Percentiles rank a stretch among this genome's conserved stretches.
Evolutionary conservation across 2,888 invertebrate genomes (phyloP).

Genomic region (Tipula confusa): DNA sequence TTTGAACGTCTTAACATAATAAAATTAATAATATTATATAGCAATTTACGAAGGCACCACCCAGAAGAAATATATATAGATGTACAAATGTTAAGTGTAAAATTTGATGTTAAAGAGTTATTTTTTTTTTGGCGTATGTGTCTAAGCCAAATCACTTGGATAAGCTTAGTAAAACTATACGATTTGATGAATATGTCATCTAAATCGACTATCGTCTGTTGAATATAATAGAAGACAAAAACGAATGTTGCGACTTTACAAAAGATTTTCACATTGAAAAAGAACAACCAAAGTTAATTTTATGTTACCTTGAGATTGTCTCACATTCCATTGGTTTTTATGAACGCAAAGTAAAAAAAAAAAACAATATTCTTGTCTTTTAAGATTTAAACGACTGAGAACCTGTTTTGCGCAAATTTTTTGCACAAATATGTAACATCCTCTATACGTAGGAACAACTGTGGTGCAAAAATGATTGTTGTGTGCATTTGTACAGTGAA

Average conservation of each 20-base stretch:
- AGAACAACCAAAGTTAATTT: background rate
- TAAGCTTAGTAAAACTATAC: too few relatives aligned
- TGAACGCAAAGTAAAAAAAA: background rate
- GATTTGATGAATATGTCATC: too few relatives aligned
- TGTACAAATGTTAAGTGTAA: background rate
- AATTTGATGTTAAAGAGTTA: background rate
- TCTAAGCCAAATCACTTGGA: too few relatives aligned
- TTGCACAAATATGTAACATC: background rate
- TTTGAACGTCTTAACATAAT: background rate
- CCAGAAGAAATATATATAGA: background rate
- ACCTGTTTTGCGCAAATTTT: background rate
- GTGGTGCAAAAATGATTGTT: background rate
- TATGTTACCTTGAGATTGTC: background rate
- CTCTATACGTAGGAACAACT: background rate
- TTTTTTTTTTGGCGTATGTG: background rate
- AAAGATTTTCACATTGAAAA: background rate
- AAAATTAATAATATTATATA: background rate
- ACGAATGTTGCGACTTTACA: background rate
- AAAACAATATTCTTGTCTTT: background rate
- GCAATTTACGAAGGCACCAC: background rate
- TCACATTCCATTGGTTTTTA: background rate
- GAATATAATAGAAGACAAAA: too few relatives aligned
- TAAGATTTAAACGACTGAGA: background rate
- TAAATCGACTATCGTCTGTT: too few relatives aligned
- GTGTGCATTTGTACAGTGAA: background rate